phyloP scores from a whole-genome alignment of 2,888 invertebrate species.

The Sympetrum striolatum region DNA sequence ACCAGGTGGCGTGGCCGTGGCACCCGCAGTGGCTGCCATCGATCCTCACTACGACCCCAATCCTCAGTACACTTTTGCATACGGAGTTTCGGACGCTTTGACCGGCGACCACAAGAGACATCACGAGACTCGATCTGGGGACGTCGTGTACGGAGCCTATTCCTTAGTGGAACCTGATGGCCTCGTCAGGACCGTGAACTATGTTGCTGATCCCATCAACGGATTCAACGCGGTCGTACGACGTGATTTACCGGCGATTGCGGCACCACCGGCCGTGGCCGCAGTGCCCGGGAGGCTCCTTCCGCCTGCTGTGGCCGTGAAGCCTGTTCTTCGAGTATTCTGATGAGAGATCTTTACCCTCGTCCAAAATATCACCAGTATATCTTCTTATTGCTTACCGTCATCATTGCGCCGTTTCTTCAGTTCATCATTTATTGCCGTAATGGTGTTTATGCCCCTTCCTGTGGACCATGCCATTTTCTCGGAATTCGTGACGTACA shows the following conservation, averaged over 20 bases:
- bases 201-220: constrained; percentile 55
- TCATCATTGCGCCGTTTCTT: background rate
- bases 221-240: constrained; percentile 47
- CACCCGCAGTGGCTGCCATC: constrained; percentile 39
- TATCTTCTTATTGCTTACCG: background rate
- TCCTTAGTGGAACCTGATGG: constrained; percentile 55
- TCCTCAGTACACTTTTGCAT: constrained; percentile 47
- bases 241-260: background rate
- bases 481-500: background rate
- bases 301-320: constrained; percentile 21
- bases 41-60: constrained; percentile 46
- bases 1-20: background rate
- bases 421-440: background rate
- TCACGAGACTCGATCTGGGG: constrained; percentile 54
- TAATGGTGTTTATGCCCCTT: background rate
- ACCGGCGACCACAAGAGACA: constrained; percentile 54
- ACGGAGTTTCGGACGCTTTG: constrained; percentile 44
- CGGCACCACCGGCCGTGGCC: constrained; percentile 1
- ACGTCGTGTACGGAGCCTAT: constrained; percentile 56
- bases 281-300: background rate
- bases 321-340: constrained; percentile 1
- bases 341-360: background rate
- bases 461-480: background rate
- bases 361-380: background rate
- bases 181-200: constrained; percentile 55